Evolutionary conservation across 2,797 vertebrate species (phyloP).

Genomic region (Clarias fuscus): DNA sequence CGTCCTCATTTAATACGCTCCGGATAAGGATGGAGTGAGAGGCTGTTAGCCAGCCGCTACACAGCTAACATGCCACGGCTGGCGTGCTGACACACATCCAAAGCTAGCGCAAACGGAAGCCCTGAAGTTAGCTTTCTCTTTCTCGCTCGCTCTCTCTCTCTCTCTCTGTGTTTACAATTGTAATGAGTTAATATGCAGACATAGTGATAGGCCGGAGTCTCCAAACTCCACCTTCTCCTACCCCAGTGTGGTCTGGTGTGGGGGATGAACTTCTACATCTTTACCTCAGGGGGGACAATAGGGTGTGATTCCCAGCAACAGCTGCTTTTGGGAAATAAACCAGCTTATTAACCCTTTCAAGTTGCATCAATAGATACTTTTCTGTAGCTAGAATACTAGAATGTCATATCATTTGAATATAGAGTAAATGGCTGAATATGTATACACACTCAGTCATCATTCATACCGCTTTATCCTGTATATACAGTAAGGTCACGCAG

Average conservation of each 20-base stretch:
- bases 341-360: neutral
- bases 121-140: neutral
- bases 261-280: neutral
- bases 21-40: neutral
- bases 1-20: neutral
- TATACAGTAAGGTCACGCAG: no score
- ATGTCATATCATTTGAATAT: neutral
- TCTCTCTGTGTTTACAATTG: constrained; percentile 1
- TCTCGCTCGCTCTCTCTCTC: no score
- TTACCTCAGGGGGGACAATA: neutral
- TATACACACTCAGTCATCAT: no score
- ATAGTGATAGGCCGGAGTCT: constrained; percentile 39
- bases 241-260: neutral
- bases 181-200: constrained; percentile 27
- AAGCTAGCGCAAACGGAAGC: neutral
- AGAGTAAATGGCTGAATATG: neutral
- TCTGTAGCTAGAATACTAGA: neutral
- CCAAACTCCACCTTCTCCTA: constrained; percentile 16
- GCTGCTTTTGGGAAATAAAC: neutral
- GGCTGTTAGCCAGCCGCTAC: neutral
- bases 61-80: neutral
- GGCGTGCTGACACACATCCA: neutral
- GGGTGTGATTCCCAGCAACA: neutral
- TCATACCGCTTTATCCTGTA: no score
- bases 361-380: no score